A percentile compares a stretch with the other conserved stretches of the same genome.
phyloP scores from a whole-genome alignment of 2,888 invertebrate species.

The Dione juno region DNA sequence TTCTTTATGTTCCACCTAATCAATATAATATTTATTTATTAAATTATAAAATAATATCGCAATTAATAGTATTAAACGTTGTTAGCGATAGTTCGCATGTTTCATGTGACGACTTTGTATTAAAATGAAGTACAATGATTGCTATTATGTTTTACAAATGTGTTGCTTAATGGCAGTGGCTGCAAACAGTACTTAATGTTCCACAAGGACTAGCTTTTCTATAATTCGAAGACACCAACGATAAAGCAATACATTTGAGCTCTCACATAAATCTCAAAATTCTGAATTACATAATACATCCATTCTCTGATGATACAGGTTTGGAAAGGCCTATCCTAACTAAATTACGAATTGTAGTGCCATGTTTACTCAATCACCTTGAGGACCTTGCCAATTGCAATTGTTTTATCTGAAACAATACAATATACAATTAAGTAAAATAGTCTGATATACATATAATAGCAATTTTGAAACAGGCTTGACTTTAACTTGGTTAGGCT shows the following conservation, averaged over 20 bases:
- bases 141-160: conserved; percentile 36
- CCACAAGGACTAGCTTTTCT: conserved; percentile 72
- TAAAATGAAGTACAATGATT: conserved; percentile 30
- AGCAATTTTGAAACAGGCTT: no score
- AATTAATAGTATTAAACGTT: conserved; percentile 45
- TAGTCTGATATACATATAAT: no score
- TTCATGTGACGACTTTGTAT: conserved; percentile 30
- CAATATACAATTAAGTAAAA: conserved; percentile 25
- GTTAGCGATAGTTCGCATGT: conserved; percentile 39
- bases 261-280: conserved; percentile 71
- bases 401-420: conserved; percentile 83
- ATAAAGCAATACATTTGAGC: conserved; percentile 72
- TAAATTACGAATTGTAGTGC: conserved; percentile 79
- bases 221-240: conserved; percentile 54
- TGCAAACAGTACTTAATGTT: conserved; percentile 48
- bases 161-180: conserved; percentile 55
- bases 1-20: conserved; percentile 18
- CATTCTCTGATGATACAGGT: conserved; percentile 76
- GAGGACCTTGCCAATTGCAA: conserved; percentile 99
- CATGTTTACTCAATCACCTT: conserved; percentile 94
- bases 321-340: conserved; percentile 82
- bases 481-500: no score
- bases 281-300: conserved; percentile 74
- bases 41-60: conserved; percentile 31
- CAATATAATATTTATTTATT: conserved; percentile 12